phyloP scores from a whole-genome alignment of 2,888 invertebrate species.

The Lordiphosa andalusiaca region DNA sequence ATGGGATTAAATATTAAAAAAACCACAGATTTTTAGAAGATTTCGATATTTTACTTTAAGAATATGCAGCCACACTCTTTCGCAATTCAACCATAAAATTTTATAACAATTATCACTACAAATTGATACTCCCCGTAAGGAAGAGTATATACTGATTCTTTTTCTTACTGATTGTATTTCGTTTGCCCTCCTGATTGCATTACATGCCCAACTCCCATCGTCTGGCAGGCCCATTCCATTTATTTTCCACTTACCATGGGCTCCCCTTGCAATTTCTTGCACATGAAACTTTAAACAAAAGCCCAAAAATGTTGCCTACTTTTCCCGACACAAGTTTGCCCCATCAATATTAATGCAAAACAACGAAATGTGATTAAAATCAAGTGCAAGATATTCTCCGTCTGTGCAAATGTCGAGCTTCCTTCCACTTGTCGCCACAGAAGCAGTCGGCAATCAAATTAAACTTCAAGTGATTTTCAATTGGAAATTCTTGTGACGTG shows the following conservation, averaged over 20 bases:
- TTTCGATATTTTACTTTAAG: too few species aligned
- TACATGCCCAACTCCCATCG: conserved; percentile 30
- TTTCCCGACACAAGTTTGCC: conserved; percentile 24
- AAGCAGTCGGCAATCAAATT: conserved; percentile 66
- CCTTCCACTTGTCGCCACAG: conserved; percentile 23
- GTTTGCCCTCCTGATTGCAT: conserved; percentile 36
- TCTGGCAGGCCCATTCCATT: conserved; percentile 26
- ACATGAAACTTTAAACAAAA: conserved; percentile 43
- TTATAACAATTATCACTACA: too few species aligned
- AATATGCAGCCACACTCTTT: too few species aligned
- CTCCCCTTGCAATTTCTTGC: conserved; percentile 28
- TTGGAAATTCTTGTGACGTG: conserved; percentile 70
- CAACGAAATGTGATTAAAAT: conserved; percentile 69
- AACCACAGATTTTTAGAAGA: too few species aligned
- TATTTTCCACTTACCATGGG: conserved; percentile 24
- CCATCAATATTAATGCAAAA: conserved; percentile 65
- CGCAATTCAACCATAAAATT: too few species aligned
- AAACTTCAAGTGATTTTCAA: conserved; percentile 75
- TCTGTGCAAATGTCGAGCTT: too few species aligned
- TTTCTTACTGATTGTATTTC: not conserved
- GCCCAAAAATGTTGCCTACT: conserved; percentile 17
- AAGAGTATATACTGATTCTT: conserved; percentile 27
- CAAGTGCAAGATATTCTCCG: conserved; percentile 7
- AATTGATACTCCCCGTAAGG: not conserved
- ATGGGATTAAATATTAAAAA: too few species aligned